phyloP scores from a whole-genome alignment of 2,888 invertebrate genomes.

The Caradrina kadenii region DNA sequence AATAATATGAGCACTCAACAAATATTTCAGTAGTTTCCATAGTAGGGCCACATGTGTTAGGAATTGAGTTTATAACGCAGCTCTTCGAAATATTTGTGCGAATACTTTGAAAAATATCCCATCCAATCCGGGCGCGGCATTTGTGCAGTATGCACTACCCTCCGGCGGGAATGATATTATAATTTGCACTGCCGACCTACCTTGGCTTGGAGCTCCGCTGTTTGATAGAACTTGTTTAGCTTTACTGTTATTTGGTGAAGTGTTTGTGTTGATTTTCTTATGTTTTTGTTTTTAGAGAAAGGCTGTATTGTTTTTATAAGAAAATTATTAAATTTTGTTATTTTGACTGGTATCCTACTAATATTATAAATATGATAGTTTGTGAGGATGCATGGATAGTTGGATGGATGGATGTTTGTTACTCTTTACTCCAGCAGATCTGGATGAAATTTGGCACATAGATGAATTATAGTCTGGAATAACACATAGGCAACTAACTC shows the following conservation, averaged over 20 bases:
- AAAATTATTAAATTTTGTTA: too few relatives aligned
- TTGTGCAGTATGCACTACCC: constrained; percentile 48
- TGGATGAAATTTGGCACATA: too few relatives aligned
- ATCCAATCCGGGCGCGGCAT: constrained; percentile 57
- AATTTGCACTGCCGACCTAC: constrained; percentile 31
- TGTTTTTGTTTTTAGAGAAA: not conserved
- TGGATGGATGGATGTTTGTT: too few relatives aligned
- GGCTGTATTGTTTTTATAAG: too few relatives aligned
- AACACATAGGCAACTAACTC: too few relatives aligned
- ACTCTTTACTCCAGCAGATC: too few relatives aligned
- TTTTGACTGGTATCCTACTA: too few relatives aligned
- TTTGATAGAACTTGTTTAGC: not conserved
- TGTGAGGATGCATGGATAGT: too few relatives aligned
- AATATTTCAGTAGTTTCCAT: constrained; percentile 5
- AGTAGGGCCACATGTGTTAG: constrained; percentile 46
- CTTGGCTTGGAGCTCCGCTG: not conserved
- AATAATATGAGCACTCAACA: too few relatives aligned
- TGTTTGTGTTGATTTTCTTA: not conserved
- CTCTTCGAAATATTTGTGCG: constrained; percentile 61
- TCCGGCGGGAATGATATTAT: constrained; percentile 54
- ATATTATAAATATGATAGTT: too few relatives aligned
- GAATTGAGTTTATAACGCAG: constrained; percentile 61
- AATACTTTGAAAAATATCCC: constrained; percentile 63
- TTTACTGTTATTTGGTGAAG: not conserved
- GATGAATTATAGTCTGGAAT: too few relatives aligned